These are phyloP conservation scores for Epinephelus lanceolatus DNA, from an alignment of 2,113 vertebrate genomes.

Conservation along the genomic window DNA sequence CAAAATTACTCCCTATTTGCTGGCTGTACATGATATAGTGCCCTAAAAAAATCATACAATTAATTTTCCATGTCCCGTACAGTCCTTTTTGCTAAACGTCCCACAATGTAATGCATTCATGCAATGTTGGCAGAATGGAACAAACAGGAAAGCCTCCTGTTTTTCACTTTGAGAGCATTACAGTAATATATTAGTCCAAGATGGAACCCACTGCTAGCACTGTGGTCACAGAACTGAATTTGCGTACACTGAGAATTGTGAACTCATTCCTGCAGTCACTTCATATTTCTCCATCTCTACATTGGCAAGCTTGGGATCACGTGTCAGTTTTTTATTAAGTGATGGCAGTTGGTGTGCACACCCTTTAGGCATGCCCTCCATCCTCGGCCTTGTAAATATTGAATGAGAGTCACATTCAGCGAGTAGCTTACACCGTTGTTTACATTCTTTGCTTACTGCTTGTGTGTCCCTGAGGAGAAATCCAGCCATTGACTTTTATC, in stretches of 20 bases:
- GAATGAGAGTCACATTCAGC: constrained; percentile 54
- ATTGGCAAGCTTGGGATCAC: background rate
- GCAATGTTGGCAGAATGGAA: background rate
- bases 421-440: constrained; percentile 51
- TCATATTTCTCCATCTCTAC: constrained; percentile 8
- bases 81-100: background rate
- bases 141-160: background rate
- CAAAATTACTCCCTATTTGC: background rate
- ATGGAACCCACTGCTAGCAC: background rate
- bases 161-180: background rate
- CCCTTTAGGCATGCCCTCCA: constrained; percentile 4
- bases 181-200: background rate
- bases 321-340: constrained; percentile 35
- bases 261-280: background rate
- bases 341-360: constrained; percentile 14
- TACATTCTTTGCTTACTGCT: constrained; percentile 65
- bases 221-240: background rate
- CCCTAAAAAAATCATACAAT: too few relatives aligned
- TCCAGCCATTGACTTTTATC: constrained; percentile 66
- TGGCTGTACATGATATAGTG: background rate
- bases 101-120: background rate
- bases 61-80: background rate
- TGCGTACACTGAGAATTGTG: background rate
- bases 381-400: constrained; percentile 61
- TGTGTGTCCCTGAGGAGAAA: constrained; percentile 68